These are phyloP conservation scores for Eupithecia tripunctaria DNA, from an alignment of 2,888 invertebrate genomes.

Conservation along the genomic window DNA sequence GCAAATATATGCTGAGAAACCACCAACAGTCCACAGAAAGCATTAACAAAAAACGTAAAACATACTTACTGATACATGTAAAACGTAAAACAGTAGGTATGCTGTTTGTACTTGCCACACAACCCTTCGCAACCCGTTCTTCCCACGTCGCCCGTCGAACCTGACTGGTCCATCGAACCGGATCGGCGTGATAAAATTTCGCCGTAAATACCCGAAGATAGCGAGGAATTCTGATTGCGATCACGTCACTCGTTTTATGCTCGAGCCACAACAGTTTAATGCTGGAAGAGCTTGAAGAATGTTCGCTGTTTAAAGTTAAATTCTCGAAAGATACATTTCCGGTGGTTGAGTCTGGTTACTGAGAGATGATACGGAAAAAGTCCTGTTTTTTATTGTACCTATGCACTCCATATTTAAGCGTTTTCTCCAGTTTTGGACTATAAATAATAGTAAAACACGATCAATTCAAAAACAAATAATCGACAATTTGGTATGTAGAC, in stretches of 20 bases:
- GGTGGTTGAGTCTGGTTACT: not conserved
- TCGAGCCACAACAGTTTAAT: slow-evolving; percentile 53
- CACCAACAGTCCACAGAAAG: slow-evolving; percentile 11
- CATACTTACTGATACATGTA: slow-evolving; percentile 8
- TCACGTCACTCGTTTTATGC: slow-evolving; percentile 60
- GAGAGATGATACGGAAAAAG: not conserved
- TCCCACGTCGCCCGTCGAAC: slow-evolving; percentile 56
- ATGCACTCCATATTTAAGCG: not conserved
- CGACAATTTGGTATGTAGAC: not conserved
- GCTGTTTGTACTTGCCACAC: slow-evolving; percentile 18
- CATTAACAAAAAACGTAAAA: not conserved
- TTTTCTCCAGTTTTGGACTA: not conserved
- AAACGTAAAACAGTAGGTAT: slow-evolving; percentile 21
- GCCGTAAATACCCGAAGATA: slow-evolving; percentile 62
- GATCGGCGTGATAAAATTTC: slow-evolving; percentile 62
- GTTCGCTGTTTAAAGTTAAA: not conserved
- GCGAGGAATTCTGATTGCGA: slow-evolving; percentile 62
- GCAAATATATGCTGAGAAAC: slow-evolving; percentile 9
- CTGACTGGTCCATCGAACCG: slow-evolving; percentile 52
- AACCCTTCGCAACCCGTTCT: slow-evolving; percentile 47
- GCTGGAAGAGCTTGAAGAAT: not conserved
- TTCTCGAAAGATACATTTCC: not conserved
- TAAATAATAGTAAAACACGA: not conserved
- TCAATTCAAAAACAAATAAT: not conserved
- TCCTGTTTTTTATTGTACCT: not conserved